Base-by-base conservation (phyloP, 1,140 invertebrate genomes). In the Calosoma granatense region DNA sequence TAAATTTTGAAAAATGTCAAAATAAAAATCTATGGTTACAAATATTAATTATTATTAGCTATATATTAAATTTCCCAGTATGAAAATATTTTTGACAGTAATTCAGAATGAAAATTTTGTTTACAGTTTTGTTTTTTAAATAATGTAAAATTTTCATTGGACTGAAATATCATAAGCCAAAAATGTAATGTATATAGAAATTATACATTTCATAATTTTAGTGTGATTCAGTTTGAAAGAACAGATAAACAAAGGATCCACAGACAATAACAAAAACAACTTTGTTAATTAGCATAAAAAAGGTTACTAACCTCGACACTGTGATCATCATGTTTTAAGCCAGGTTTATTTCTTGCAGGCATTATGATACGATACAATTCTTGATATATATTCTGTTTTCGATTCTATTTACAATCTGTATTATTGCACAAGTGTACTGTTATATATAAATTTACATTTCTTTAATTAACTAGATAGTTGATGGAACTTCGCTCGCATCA, bases 281-380 rank as follows among this genome's bases (percentile, higher is more conserved):
- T 53, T 51, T 22, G 53, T 20, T 53, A 53, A 47, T 47, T 30
- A 30, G 53, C 21, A 51, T 26, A n/a, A 58, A 43, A 57, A 30
- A 36, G 52, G 23, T 57, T 60, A 65, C 68, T 61, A 70, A 76
- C 74, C 73, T 78, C 75, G 15, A 78, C 74, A 61, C 75, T 78
- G 54, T 75, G 74, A 22, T 77, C 75, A 60, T 78, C 75, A 54
- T 67, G 60, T 57, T 67, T 67, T 51, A 26, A 58, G 55, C 63
- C 60, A 26, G 60, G 53, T 62, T 67, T 65, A 55, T 59, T 66
- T 58, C 64, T 61, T 21, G 61, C 55, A 14, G 66, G 64, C 66
- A 67, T 67, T 17, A 12, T 47, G 4, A 9, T 47, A 9, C 9
- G 17, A 36, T n/a, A 36, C 26, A 36, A 36, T 9, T 36, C 6